Base-by-base conservation (phyloP, 2,113 vertebrate genomes). In the Pholis gunnellus region DNA sequence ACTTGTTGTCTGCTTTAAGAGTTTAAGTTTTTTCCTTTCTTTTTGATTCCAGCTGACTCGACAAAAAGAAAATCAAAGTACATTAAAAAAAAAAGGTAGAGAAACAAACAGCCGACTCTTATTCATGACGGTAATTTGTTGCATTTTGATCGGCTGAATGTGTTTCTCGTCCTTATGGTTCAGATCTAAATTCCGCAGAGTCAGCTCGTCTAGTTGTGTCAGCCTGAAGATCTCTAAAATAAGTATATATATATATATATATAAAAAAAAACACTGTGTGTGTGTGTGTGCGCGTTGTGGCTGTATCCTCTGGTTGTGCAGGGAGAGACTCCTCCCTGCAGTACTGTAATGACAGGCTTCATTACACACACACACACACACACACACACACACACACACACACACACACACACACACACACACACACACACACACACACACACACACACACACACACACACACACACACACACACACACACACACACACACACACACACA, bases 311-410 rank as follows among this genome's bases (percentile, higher is more conserved):
- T 87, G 67, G 63, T 36, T 50, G 76, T 65, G 54, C 81, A 89
- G 83, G 83, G 89, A 83, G 59, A 72, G 60, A 81, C 82, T 88
- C 82, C 88, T 88, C 90, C 90, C 88, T 75, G 76, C 74, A 77
- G 77, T 27, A 72, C 73, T 61, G 66, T 88, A 90, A 91, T 90
- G 88, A 91, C 84, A 87, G 82, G 75, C 78, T 86, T 68, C 65
- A 48, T 48, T 27, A 76, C 70, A 75, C 36, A 60, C 59, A 70
- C 67, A 59, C 70, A 52, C 46, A 85, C 36, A 69, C 46, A 25
- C 76, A 71, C 44, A 70, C 36, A 40, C 57, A 79, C 56, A 81
- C 40, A 25, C 22, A 50, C 42, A 59, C 52, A 34, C 34, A 34
- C 34, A 34, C 34, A 34, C 34, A 34, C 34, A 34, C 34, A 34